Percentiles rank a stretch among this genome's conserved stretches.
Conservation (phyloP, 2,113 vertebrate genomes). For the Malurus alboscapulatus region DNA sequence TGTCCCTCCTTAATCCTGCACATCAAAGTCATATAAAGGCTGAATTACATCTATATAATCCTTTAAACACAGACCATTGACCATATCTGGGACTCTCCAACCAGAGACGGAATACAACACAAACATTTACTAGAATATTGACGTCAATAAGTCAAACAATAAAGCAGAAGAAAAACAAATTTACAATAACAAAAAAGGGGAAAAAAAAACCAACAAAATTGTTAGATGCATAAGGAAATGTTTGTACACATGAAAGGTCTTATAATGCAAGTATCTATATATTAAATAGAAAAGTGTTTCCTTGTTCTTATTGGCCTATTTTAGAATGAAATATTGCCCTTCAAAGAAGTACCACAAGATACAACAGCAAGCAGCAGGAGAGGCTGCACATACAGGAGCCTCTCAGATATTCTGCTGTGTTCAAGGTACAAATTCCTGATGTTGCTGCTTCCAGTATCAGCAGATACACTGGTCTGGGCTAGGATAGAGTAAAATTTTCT, state of each 20-base stretch:
- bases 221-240: not conserved
- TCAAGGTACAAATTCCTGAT: not conserved
- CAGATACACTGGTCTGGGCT: not conserved
- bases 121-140: not conserved
- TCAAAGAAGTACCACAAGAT: not conserved
- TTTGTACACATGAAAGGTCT: fast-evolving
- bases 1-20: not conserved
- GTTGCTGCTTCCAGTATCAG: not conserved
- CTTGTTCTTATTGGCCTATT: not conserved
- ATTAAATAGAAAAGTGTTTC: not conserved
- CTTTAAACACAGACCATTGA: not conserved
- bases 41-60: not conserved
- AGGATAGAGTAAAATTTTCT: not conserved
- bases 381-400: not conserved
- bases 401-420: not conserved
- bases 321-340: not conserved
- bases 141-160: not conserved
- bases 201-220: too few species aligned
- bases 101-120: not conserved
- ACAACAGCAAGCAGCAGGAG: not conserved
- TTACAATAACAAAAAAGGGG: too few species aligned
- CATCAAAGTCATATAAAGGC: not conserved
- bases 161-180: not conserved
- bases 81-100: not conserved
- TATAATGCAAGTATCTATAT: not conserved